Percentiles rank a stretch among this genome's conserved stretches.
These are phyloP conservation scores for Rhizoglyphus robini DNA, from an alignment of 1,140 invertebrate genomes.

Conservation along the genomic window DNA sequence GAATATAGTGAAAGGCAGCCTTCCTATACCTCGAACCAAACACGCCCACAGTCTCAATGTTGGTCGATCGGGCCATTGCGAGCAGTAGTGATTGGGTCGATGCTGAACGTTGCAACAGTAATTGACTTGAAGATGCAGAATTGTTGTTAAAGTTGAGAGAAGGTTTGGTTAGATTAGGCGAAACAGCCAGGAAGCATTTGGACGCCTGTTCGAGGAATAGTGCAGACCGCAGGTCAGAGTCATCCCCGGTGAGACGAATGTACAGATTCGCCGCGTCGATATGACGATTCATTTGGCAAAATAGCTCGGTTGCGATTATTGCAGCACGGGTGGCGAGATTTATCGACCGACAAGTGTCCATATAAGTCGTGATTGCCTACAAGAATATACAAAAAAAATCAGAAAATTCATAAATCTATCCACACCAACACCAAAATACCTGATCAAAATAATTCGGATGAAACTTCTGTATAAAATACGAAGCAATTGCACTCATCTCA, in stretches of 20 bases:
- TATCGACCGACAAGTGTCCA: conserved; percentile 48
- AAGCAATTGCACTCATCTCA: conserved; percentile 26
- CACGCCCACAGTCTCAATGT: neutral
- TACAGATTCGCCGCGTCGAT: conserved; percentile 76
- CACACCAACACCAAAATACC: neutral
- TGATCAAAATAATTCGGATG: conserved; percentile 22
- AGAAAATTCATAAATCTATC: no score
- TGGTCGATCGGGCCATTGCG: neutral
- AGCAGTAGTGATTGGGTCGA: neutral
- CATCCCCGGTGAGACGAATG: conserved; percentile 87
- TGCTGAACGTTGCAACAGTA: neutral
- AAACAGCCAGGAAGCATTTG: conserved; percentile 66
- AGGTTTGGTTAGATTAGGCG: no score
- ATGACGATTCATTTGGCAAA: conserved; percentile 55
- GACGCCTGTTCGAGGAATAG: conserved; percentile 86
- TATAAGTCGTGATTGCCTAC: conserved; percentile 21
- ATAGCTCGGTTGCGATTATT: conserved; percentile 67
- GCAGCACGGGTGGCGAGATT: conserved; percentile 81
- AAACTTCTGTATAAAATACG: conserved; percentile 24
- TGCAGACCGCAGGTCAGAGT: conserved; percentile 64
- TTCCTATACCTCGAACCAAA: conserved; percentile 58
- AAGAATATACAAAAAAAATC: neutral
- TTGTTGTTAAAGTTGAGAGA: no score
- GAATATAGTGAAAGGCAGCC: conserved; percentile 91
- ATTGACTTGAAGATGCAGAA: no score